Evolutionary conservation across 1,140 invertebrate genomes (phyloP).

Genomic region (Aradophagus sp.): DNA sequence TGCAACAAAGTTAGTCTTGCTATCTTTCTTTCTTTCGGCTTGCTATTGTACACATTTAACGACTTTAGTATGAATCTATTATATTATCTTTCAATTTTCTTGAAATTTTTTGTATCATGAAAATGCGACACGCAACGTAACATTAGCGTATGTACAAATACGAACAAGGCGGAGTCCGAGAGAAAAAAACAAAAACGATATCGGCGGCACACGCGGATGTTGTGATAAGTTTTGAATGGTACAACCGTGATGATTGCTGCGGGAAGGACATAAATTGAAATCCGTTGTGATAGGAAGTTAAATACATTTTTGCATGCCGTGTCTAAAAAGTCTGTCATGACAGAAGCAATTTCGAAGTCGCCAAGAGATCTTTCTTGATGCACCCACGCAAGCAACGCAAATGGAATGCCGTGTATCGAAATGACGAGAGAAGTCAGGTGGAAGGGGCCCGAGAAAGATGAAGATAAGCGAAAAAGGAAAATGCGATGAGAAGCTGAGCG

Average conservation of each 20-base stretch:
- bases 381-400: conserved; percentile 51
- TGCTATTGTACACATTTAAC: too few species aligned
- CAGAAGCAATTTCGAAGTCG: conserved; percentile 54
- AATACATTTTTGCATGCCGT: conserved; percentile 45
- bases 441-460: conserved; percentile 42
- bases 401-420: conserved; percentile 55
- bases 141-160: too few species aligned
- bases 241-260: conserved; percentile 45
- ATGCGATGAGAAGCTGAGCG: conserved; percentile 53
- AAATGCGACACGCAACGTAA: too few species aligned
- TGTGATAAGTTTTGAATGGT: too few species aligned
- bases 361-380: conserved; percentile 49
- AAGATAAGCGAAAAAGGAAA: conserved; percentile 51
- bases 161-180: too few species aligned
- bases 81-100: too few species aligned
- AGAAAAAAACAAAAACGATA: too few species aligned
- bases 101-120: too few species aligned
- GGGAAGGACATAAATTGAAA: conserved; percentile 53
- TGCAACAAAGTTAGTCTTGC: too few species aligned
- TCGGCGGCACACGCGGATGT: too few species aligned
- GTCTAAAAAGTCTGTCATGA: conserved; percentile 53
- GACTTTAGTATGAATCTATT: too few species aligned
- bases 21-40: too few species aligned
- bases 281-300: conserved; percentile 48
- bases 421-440: conserved; percentile 50